phyloP scores from a whole-genome alignment of 2,797 vertebrate species.

The Linurgus olivaceus region DNA sequence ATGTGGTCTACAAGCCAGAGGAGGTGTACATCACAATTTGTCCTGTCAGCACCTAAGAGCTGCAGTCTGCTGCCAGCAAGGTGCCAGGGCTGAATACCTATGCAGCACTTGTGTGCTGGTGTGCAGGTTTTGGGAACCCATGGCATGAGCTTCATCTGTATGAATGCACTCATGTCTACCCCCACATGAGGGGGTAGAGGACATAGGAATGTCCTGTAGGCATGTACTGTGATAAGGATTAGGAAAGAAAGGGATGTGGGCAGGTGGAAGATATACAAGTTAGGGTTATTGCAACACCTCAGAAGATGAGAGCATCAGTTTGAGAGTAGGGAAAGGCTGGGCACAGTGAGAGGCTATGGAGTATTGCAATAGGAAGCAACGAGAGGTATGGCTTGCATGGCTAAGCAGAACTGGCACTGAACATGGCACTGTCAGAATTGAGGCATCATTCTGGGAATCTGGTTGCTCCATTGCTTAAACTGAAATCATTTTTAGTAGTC shows the following conservation, averaged over 20 bases:
- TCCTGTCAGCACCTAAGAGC: background rate
- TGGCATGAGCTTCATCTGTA: background rate
- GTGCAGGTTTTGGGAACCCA: background rate
- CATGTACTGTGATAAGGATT: background rate
- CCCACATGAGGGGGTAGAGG: background rate
- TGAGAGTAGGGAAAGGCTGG: background rate
- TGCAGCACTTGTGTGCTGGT: background rate
- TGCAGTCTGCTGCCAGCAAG: background rate
- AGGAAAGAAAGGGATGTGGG: background rate
- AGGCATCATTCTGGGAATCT: background rate
- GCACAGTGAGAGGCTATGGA: background rate
- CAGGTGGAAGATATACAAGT: background rate
- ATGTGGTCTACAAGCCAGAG: background rate
- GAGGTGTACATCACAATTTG: background rate
- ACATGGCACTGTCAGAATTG: background rate
- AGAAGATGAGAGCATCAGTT: background rate
- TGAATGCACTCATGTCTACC: background rate
- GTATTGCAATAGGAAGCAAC: background rate
- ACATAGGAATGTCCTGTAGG: background rate
- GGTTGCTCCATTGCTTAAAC: background rate
- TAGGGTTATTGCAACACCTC: background rate
- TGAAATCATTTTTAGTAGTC: background rate
- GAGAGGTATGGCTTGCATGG: background rate
- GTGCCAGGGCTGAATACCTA: background rate
- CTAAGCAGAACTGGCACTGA: background rate